phyloP scores from a whole-genome alignment of 2,888 invertebrate genomes.

The Phalera bucephala region DNA sequence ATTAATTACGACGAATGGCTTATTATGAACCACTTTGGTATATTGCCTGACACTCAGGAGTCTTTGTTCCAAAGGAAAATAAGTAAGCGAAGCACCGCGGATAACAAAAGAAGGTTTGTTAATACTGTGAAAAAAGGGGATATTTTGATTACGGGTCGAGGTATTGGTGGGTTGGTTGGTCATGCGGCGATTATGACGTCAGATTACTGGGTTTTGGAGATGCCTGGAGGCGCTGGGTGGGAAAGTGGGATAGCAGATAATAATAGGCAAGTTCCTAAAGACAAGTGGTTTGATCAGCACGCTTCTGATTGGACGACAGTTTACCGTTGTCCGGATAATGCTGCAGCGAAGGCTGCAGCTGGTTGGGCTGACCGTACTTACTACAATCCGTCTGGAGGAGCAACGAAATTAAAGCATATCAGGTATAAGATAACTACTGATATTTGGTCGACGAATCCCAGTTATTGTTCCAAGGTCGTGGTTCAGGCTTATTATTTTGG shows the following conservation, averaged over 20 bases:
- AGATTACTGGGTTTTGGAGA: slow-evolving; percentile 53
- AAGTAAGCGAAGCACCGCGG: slow-evolving; percentile 44
- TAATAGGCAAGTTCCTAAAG: slow-evolving; percentile 49
- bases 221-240: slow-evolving; percentile 51
- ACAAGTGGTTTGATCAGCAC: slow-evolving; percentile 51
- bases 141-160: slow-evolving; percentile 45
- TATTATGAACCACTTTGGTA: slow-evolving; percentile 58
- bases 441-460: slow-evolving; percentile 45
- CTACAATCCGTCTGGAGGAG: slow-evolving; percentile 44
- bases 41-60: slow-evolving; percentile 54
- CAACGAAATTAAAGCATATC: slow-evolving; percentile 46
- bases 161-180: slow-evolving; percentile 46
- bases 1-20: slow-evolving; percentile 62
- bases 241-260: slow-evolving; percentile 42
- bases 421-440: slow-evolving; percentile 43
- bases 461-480: slow-evolving; percentile 59
- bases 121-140: slow-evolving; percentile 52
- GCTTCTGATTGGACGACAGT: slow-evolving; percentile 52
- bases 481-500: slow-evolving; percentile 56
- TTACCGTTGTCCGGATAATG: slow-evolving; percentile 44
- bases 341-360: slow-evolving; percentile 42
- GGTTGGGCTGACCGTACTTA: slow-evolving; percentile 52
- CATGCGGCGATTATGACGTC: slow-evolving; percentile 59
- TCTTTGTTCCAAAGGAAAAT: slow-evolving; percentile 54
- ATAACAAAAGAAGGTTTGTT: slow-evolving; percentile 51